Conservation (phyloP, 2,113 vertebrate genomes). For the Sula dactylatra region DNA sequence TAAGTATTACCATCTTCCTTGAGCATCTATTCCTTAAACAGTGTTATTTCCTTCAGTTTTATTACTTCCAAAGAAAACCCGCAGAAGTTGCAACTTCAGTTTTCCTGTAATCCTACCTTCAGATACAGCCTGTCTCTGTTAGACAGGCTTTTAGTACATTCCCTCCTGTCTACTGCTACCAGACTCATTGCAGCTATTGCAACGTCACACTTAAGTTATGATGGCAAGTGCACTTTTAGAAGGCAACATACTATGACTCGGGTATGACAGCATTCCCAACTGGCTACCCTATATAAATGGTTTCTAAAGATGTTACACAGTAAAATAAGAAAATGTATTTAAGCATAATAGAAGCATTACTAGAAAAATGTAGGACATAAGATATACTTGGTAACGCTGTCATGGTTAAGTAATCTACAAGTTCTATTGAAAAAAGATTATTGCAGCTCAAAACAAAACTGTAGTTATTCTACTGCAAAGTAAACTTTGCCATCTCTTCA, state of each 20-base stretch:
- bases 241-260: neutral
- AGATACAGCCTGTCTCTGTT: neutral
- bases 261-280: neutral
- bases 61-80: neutral
- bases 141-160: neutral
- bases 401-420: neutral
- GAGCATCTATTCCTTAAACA: neutral
- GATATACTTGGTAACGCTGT: too few species aligned
- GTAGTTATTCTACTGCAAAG: neutral
- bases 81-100: neutral
- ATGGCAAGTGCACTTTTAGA: neutral
- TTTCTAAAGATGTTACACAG: neutral
- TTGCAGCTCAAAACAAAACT: neutral
- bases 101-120: neutral
- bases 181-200: neutral
- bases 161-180: neutral
- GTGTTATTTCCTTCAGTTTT: neutral
- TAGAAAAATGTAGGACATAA: neutral
- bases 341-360: neutral
- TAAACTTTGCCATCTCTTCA: neutral
- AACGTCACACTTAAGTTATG: neutral
- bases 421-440: neutral
- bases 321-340: neutral
- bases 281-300: neutral
- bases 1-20: neutral